Conservation (phyloP, 2,113 vertebrate genomes). For the Neopipo cinnamomea region DNA sequence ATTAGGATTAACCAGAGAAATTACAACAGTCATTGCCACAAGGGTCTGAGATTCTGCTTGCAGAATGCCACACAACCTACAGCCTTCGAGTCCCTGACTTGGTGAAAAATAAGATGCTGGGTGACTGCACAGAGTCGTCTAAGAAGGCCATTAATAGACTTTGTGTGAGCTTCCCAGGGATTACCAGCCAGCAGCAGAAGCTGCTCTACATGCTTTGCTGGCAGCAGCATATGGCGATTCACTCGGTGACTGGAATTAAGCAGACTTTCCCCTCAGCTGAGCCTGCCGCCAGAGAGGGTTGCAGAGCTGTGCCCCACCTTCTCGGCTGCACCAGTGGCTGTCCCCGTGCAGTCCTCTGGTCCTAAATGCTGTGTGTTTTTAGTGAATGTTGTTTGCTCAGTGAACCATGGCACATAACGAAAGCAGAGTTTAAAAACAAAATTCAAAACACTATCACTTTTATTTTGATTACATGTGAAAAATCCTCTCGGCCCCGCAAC, state of each 20-base stretch:
- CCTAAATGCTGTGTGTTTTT: accelerated
- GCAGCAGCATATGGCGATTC: slow-evolving; percentile 10
- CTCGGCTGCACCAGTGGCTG: neutral
- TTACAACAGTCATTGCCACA: neutral
- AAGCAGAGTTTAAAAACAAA: neutral
- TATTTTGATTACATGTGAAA: neutral
- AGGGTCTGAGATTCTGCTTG: neutral
- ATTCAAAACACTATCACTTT: neutral
- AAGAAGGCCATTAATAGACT: slow-evolving; percentile 22
- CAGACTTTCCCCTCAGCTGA: slow-evolving; percentile 1
- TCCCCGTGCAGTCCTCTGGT: neutral
- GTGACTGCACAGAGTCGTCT: neutral
- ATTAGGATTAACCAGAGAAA: neutral
- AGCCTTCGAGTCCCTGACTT: neutral
- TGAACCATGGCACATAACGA: neutral
- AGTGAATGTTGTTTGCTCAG: neutral
- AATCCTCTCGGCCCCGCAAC: neutral
- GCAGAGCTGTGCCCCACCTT: neutral
- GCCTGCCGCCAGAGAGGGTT: neutral
- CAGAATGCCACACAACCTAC: neutral
- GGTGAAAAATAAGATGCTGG: neutral
- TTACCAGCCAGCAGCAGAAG: slow-evolving; percentile 39
- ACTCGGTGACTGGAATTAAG: neutral
- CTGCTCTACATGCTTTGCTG: slow-evolving; percentile 9
- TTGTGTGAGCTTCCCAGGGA: neutral